Base-by-base conservation (phyloP, 2,888 invertebrate genomes). In the Xestia c-nigrum region DNA sequence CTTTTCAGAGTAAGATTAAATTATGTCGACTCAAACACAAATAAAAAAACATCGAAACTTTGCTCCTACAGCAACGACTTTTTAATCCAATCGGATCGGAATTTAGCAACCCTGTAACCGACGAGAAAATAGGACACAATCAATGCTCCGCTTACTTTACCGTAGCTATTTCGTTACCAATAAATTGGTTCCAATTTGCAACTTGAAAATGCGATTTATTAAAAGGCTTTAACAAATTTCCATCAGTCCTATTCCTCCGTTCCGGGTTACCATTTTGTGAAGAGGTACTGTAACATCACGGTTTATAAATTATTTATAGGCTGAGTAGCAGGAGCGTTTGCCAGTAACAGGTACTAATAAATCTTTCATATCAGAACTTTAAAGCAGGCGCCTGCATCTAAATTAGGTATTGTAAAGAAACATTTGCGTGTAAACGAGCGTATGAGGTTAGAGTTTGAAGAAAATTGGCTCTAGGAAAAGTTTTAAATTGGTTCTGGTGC, bases 81-180 rank as follows among this genome's bases (percentile, higher is more conserved):
- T 67, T 78, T 55, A 72, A 61, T 83, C 46, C 47, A 77, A 14
- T 71, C 50, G 70, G 70, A 12, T 72, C 12, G 16, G 47, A 81
- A 63, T 69, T 43, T 21, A 47, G 40, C 38, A 38, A 61, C 19
- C 19, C 38, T 38, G 61, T 70, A 63, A 83, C 61, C 52, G 14
- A 78, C 31, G 63, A 74, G 65, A 83, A 85, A 85, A 83, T 69
- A 66, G 57, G 47, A 12, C 72, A 70, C 65, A 72, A 69, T 83
- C 73, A 72, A 55, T 85, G 43, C 65, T 59, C 63, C 46, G 38
- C 69, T 74, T 69, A 85, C 86, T 83, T 83, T 72, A 65, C 72
- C 61, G 40, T 72, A 78, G 83, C 76, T 78, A 79, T 81, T 86
- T 79, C 69, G 83, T 70, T 72, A 84, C 76, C 76, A 86, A 84